Percentiles rank a stretch among this genome's conserved stretches.
Conservation (phyloP, 2,888 invertebrate genomes). For the Eupithecia centaureata region DNA sequence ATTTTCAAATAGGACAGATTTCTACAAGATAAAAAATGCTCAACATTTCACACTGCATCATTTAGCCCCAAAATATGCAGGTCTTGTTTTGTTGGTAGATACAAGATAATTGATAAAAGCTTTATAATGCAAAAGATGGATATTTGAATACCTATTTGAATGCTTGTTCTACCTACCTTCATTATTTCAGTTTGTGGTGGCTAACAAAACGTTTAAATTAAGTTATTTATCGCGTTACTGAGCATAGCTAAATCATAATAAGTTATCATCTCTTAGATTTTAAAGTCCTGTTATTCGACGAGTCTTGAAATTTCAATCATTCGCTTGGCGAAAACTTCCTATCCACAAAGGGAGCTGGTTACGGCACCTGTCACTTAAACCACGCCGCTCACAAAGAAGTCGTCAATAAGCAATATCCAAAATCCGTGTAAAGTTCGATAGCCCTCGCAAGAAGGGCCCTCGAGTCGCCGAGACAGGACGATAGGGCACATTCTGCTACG, state of each 20-base stretch:
- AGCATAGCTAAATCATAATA: neutral
- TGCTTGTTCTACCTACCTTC: no score
- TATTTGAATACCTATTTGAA: no score
- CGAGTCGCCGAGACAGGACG: conserved; percentile 51
- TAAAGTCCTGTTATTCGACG: neutral
- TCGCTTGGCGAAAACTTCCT: conserved; percentile 5
- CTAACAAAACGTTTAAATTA: no score
- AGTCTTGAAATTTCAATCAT: neutral
- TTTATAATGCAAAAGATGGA: no score
- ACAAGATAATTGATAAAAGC: no score
- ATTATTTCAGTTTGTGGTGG: neutral
- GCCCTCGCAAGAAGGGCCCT: conserved; percentile 49
- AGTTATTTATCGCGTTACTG: neutral
- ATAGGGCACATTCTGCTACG: conserved; percentile 70
- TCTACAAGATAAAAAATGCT: neutral
- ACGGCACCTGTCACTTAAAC: conserved; percentile 28
- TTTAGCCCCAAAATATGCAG: neutral
- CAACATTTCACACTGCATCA: neutral
- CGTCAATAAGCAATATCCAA: conserved; percentile 47
- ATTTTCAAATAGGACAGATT: neutral
- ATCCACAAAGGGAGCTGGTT: conserved; percentile 23
- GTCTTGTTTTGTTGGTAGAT: neutral
- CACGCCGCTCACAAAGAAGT: conserved; percentile 34
- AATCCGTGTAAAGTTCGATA: conserved; percentile 40
- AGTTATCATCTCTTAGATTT: neutral